A percentile compares a stretch with the other conserved stretches of the same genome.
phyloP scores from a whole-genome alignment of 2,113 vertebrate genomes.

The Synodontis membranacea region DNA sequence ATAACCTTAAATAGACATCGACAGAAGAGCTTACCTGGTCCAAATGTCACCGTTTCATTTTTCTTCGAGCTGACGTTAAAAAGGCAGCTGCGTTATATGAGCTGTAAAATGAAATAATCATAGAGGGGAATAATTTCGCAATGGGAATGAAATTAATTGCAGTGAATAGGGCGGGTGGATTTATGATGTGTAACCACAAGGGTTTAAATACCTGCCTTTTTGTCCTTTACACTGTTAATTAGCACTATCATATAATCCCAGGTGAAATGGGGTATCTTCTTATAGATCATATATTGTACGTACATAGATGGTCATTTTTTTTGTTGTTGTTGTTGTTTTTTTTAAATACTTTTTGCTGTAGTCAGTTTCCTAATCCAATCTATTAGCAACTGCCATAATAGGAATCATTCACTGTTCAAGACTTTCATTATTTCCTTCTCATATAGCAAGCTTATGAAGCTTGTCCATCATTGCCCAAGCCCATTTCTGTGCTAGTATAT shows the following conservation, averaged over 20 bases:
- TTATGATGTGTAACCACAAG: constrained; percentile 30
- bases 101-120: constrained; percentile 50
- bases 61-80: constrained; percentile 7
- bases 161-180: constrained; percentile 25
- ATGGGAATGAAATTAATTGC: constrained; percentile 43
- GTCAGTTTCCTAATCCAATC: constrained; percentile 35
- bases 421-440: constrained; percentile 52
- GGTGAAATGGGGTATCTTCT: neutral
- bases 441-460: constrained; percentile 50
- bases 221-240: constrained; percentile 36
- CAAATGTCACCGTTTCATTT: constrained; percentile 48
- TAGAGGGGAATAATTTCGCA: constrained; percentile 36
- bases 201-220: constrained; percentile 38
- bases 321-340: neutral
- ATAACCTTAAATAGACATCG: constrained; percentile 56
- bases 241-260: constrained; percentile 4
- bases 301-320: neutral
- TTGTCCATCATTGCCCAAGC: constrained; percentile 35
- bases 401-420: constrained; percentile 47
- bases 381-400: constrained; percentile 46
- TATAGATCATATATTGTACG: neutral
- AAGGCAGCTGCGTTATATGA: constrained; percentile 25
- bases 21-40: constrained; percentile 37
- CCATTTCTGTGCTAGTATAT: constrained; percentile 34
- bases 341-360: constrained; percentile 18